phyloP scores from a whole-genome alignment of 2,113 vertebrate genomes.

The Toxostoma redivivum region DNA sequence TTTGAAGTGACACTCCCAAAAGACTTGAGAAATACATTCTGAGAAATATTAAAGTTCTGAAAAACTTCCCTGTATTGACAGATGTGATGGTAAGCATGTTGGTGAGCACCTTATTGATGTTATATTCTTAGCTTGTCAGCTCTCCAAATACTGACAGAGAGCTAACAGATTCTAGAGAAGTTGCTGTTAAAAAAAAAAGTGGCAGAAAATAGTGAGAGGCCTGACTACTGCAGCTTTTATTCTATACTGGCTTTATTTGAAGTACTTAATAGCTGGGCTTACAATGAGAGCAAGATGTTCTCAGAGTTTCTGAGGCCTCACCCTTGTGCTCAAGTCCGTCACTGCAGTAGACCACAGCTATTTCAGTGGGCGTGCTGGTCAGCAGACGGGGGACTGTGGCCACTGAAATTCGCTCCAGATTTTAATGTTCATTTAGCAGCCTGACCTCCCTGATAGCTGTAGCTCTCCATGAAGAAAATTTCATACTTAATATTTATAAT shows the following conservation, averaged over 20 bases:
- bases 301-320: neutral
- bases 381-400: neutral
- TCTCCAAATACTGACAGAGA: neutral
- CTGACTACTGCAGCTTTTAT: neutral
- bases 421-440: neutral
- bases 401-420: neutral
- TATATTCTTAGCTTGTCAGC: neutral
- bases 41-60: neutral
- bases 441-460: neutral
- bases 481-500: neutral
- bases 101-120: neutral
- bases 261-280: neutral
- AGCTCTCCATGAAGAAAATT: neutral
- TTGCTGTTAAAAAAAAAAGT: neutral
- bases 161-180: neutral
- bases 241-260: neutral
- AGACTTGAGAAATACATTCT: neutral
- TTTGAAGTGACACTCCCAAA: neutral
- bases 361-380: neutral
- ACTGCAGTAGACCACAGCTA: neutral
- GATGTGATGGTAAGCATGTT: neutral
- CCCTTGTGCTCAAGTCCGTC: accelerated
- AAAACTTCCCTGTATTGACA: neutral
- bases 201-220: neutral
- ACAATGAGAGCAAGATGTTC: neutral